Evolutionary conservation across 2,113 vertebrate genomes (phyloP).

Genomic region (Drymodes brunneopygia): DNA sequence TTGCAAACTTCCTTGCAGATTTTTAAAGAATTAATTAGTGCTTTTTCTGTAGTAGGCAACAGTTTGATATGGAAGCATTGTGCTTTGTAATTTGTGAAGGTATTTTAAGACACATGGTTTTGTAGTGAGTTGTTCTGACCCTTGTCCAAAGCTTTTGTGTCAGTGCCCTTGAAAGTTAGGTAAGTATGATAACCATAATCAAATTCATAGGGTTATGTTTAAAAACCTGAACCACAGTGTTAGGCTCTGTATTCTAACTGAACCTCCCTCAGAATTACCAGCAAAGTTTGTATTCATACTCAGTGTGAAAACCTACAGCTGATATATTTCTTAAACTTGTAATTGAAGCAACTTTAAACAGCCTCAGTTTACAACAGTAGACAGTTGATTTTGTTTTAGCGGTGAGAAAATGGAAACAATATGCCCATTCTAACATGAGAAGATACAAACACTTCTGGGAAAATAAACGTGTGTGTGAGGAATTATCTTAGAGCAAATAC

Average conservation of each 20-base stretch:
- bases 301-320: background rate
- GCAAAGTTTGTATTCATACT: background rate
- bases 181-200: background rate
- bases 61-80: background rate
- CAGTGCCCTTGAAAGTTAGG: background rate
- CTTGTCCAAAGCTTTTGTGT: background rate
- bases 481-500: background rate
- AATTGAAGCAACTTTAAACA: background rate
- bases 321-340: background rate
- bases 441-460: background rate
- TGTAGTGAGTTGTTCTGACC: background rate
- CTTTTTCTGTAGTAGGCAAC: background rate
- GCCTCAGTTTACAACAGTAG: background rate
- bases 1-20: background rate
- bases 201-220: background rate
- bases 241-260: background rate
- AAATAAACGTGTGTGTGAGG: background rate
- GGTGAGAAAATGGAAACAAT: background rate
- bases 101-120: background rate
- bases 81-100: background rate
- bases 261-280: background rate
- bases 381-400: background rate
- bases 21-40: background rate
- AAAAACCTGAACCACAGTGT: background rate
- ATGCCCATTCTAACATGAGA: background rate